Evolutionary conservation across 1,140 invertebrate species (phyloP).

Genomic region (Theocolax elegans): DNA sequence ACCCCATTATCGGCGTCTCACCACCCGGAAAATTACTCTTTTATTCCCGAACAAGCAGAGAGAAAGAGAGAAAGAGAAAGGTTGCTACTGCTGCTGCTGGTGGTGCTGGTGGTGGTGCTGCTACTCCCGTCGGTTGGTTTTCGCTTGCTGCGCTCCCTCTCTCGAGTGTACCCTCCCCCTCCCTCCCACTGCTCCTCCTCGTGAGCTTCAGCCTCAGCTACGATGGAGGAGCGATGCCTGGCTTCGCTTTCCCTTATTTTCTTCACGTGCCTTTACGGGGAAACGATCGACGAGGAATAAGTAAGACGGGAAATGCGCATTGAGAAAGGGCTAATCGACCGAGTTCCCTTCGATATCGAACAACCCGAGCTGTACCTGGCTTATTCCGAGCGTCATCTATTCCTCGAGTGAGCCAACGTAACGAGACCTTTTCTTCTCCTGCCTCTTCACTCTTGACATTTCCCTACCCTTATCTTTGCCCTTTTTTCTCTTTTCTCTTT

Average conservation of each 20-base stretch:
- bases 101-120: no score
- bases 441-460: no score
- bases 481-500: no score
- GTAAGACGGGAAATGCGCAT: conserved; percentile 1
- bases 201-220: no score
- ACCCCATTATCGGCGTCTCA: conserved; percentile 66
- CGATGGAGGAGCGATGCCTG: no score
- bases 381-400: no score
- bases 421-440: no score
- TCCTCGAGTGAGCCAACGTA: no score
- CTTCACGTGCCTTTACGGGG: neutral
- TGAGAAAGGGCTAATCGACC: conserved; percentile 5
- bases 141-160: neutral
- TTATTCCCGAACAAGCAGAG: conserved; percentile 62
- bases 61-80: conserved; percentile 20
- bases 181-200: neutral
- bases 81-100: no score
- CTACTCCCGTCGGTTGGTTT: no score
- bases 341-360: neutral
- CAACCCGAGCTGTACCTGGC: neutral
- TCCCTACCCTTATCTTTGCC: no score
- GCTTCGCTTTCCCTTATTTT: conserved; percentile 14
- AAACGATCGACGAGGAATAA: conserved; percentile 11
- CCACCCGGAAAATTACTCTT: conserved; percentile 69
- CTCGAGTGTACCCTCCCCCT: neutral